These are phyloP conservation scores for Cyrtonyx montezumae DNA, from an alignment of 2,113 vertebrate genomes.

Conservation along the genomic window DNA sequence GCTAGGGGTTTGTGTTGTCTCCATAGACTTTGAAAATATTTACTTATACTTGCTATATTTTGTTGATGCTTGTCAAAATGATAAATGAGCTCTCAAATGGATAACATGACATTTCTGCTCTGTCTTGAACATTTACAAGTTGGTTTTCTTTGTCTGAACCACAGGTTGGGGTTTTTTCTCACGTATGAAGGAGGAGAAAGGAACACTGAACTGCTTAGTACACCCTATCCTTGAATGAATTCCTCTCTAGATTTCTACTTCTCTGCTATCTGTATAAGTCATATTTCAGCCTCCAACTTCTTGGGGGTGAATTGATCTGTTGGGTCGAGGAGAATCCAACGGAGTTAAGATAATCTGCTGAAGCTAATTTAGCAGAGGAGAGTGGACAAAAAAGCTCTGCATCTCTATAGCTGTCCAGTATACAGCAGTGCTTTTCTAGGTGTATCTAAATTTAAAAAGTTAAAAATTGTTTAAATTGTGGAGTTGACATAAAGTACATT, in stretches of 20 bases:
- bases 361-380: background rate
- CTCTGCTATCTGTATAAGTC: background rate
- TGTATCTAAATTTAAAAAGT: background rate
- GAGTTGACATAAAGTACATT: background rate
- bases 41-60: background rate
- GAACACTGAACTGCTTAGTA: background rate
- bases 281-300: fast-evolving
- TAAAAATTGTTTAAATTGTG: background rate
- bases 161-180: background rate
- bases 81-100: background rate
- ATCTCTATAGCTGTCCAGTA: background rate
- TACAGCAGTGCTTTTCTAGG: background rate
- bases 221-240: background rate
- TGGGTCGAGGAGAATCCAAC: background rate
- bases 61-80: background rate
- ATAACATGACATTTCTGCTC: background rate
- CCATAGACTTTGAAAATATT: background rate
- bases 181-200: no score
- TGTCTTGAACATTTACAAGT: no score
- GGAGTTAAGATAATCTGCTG: background rate
- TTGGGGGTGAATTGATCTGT: background rate
- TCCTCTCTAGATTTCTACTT: background rate
- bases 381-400: background rate
- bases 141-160: background rate
- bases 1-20: background rate